Evolutionary conservation across 2,888 invertebrate species (phyloP).

Genomic region (Emmelina monodactyla): DNA sequence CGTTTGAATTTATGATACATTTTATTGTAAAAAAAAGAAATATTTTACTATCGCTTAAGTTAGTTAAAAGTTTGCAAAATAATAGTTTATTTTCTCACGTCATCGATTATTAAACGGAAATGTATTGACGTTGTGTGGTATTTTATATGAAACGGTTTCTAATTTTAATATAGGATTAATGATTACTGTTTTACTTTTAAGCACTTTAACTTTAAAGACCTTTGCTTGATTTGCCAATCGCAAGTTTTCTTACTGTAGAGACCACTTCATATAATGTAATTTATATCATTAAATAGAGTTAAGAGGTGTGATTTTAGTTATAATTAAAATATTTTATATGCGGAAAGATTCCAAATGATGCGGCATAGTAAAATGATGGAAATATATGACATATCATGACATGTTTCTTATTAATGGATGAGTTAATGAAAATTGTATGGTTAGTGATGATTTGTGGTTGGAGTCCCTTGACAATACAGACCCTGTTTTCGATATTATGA

Average conservation of each 20-base stretch:
- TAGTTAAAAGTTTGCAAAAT: conserved; percentile 60
- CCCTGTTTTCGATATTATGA: conserved; percentile 40
- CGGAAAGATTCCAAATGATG: conserved; percentile 63
- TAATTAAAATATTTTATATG: conserved; percentile 38
- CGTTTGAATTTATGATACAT: conserved; percentile 67
- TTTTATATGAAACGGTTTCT: conserved; percentile 50
- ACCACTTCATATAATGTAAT: background rate
- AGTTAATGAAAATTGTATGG: conserved; percentile 29
- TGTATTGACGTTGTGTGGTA: conserved; percentile 40
- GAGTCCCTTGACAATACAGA: conserved; percentile 45
- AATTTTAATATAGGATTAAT: conserved; percentile 15
- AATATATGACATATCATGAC: conserved; percentile 62
- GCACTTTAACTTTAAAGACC: background rate
- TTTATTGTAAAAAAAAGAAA: conserved; percentile 55
- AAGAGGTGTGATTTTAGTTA: conserved; percentile 59
- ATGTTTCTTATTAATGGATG: conserved; percentile 46
- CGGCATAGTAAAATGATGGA: conserved; percentile 39
- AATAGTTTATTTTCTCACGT: conserved; percentile 59
- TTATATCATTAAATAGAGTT: conserved; percentile 22
- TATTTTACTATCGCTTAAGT: conserved; percentile 64
- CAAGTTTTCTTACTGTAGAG: background rate
- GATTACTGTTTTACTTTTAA: background rate
- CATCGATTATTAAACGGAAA: conserved; percentile 40
- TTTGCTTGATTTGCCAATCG: background rate
- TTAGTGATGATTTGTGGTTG: conserved; percentile 25